Conservation (phyloP, 2,113 vertebrate species). For the Mirza zaza region DNA sequence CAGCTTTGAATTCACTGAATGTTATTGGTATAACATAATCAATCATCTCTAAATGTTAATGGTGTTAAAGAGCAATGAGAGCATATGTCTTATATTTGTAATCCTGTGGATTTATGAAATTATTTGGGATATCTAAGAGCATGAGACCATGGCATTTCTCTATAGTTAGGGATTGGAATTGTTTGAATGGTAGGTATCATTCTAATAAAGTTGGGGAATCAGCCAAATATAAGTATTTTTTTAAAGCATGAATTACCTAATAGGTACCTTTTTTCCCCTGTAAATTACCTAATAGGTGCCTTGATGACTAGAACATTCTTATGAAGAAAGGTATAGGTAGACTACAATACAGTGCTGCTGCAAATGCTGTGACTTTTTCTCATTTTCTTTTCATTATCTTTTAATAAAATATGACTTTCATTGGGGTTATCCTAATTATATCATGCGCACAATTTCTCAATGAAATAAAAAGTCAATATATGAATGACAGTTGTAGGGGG, state of each 20-base stretch:
- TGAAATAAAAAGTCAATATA: slow-evolving; percentile 81
- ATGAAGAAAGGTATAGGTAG: slow-evolving; percentile 17
- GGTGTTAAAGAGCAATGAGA: slow-evolving; percentile 86
- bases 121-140: slow-evolving; percentile 74
- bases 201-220: slow-evolving; percentile 59
- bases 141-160: slow-evolving; percentile 66
- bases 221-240: slow-evolving; percentile 62
- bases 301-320: slow-evolving; percentile 48
- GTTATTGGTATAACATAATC: slow-evolving; percentile 83
- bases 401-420: slow-evolving; percentile 79
- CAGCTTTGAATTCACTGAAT: slow-evolving; percentile 86
- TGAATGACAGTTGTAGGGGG: slow-evolving; percentile 61
- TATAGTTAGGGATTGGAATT: slow-evolving; percentile 43
- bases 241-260: slow-evolving; percentile 43
- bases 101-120: slow-evolving; percentile 83
- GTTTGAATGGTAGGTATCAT: slow-evolving; percentile 63
- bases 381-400: slow-evolving; percentile 69
- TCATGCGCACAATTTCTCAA: slow-evolving; percentile 64
- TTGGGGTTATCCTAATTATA: slow-evolving; percentile 79
- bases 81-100: slow-evolving; percentile 86
- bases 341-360: slow-evolving; percentile 52
- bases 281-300: slow-evolving; percentile 44
- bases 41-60: slow-evolving; percentile 89
- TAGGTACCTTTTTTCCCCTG: background rate
- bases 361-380: slow-evolving; percentile 65